phyloP scores from a whole-genome alignment of 2,888 invertebrate genomes.

The Pantelozetes paolii region DNA sequence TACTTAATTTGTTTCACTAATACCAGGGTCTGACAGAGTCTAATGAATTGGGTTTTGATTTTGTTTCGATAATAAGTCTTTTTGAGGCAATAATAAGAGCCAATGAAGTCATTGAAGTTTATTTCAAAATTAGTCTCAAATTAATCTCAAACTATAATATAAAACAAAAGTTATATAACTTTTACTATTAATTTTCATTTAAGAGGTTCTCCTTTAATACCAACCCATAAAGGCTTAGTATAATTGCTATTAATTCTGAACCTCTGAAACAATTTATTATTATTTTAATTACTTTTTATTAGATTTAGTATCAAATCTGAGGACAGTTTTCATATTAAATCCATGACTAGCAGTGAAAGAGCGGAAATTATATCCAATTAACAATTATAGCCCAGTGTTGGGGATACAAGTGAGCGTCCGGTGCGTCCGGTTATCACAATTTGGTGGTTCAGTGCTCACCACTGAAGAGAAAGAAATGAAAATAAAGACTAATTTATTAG shows the following conservation, averaged over 20 bases:
- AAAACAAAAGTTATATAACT: background rate
- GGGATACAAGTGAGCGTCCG: background rate
- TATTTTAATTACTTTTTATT: background rate
- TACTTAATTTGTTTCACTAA: background rate
- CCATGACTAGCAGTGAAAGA: background rate
- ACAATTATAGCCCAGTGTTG: background rate
- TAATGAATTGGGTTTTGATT: background rate
- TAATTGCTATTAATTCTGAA: background rate
- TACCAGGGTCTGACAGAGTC: background rate
- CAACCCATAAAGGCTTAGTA: background rate
- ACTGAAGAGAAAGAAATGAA: background rate
- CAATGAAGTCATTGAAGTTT: conserved; percentile 1
- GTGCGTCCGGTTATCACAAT: background rate
- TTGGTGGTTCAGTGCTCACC: background rate
- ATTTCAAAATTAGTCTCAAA: conserved; percentile 3
- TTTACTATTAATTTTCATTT: background rate
- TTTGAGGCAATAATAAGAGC: background rate
- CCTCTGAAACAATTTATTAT: conserved; percentile 15
- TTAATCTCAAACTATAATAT: background rate
- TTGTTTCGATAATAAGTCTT: background rate
- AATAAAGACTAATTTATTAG: conserved; percentile 21
- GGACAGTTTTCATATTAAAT: background rate
- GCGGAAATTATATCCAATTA: conserved; percentile 29
- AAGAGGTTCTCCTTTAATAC: background rate
- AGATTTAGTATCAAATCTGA: background rate